A percentile compares a stretch with the other conserved stretches of the same genome.
Conservation (phyloP, 1,140 invertebrate species). For the Pomacea maculata region DNA sequence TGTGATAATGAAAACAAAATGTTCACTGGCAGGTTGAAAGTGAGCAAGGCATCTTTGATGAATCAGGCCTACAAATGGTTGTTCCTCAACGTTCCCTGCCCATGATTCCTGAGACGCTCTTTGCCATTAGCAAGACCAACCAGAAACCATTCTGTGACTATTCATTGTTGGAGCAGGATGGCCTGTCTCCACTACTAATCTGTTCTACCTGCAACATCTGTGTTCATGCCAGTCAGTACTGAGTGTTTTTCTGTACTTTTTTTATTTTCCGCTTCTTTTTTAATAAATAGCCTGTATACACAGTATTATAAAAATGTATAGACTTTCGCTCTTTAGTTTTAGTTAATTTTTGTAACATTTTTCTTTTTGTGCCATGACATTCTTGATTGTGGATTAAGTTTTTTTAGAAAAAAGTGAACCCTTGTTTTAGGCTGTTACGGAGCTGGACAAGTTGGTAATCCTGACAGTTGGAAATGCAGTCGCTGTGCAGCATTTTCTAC, state of each 20-base stretch:
- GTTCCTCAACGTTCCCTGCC: slow-evolving; percentile 48
- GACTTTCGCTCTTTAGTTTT: background rate
- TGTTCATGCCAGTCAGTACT: slow-evolving; percentile 66
- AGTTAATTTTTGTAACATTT: background rate
- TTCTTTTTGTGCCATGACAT: background rate
- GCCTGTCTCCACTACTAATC: slow-evolving; percentile 56
- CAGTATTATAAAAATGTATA: background rate
- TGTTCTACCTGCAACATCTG: slow-evolving; percentile 64
- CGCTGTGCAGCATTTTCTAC: slow-evolving; percentile 49
- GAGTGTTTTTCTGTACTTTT: background rate
- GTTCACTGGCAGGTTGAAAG: slow-evolving; percentile 19
- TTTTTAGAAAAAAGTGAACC: background rate
- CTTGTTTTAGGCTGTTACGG: slow-evolving; percentile 59
- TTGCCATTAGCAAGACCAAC: slow-evolving; percentile 57
- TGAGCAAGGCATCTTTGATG: slow-evolving; percentile 17
- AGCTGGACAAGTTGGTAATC: slow-evolving; percentile 29
- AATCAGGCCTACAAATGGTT: slow-evolving; percentile 8
- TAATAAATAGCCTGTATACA: background rate
- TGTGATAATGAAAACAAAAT: background rate
- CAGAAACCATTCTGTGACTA: slow-evolving; percentile 47
- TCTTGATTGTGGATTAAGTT: background rate
- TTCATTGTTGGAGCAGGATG: slow-evolving; percentile 51
- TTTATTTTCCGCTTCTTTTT: background rate
- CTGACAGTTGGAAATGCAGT: slow-evolving; percentile 57
- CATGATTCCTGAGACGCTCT: slow-evolving; percentile 61